Conservation (phyloP, 2,113 vertebrate genomes). For the Lagopus muta region DNA sequence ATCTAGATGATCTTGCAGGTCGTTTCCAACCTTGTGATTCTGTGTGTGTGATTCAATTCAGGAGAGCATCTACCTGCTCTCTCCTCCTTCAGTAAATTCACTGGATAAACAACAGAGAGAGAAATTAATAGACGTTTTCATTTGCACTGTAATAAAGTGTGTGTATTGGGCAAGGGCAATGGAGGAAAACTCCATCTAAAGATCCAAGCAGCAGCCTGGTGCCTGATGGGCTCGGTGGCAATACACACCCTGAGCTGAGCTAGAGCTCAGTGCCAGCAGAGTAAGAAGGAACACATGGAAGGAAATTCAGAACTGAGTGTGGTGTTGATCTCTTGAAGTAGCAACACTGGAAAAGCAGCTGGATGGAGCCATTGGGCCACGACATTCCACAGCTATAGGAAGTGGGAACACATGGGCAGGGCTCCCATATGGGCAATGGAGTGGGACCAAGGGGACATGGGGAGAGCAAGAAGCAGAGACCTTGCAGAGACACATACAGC, state of each 20-base stretch:
- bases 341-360: neutral
- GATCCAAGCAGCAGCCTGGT: neutral
- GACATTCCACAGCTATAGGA: neutral
- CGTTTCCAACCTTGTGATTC: too few species aligned
- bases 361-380: neutral
- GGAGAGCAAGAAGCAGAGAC: neutral
- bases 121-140: neutral
- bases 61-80: neutral
- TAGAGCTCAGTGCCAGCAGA: neutral
- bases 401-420: neutral
- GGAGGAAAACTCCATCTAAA: neutral
- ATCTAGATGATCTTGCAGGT: too few species aligned
- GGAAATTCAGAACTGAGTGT: neutral
- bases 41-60: too few species aligned
- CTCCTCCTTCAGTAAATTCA: neutral
- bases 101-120: neutral
- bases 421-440: neutral
- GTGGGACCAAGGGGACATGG: neutral
- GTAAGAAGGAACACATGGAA: neutral
- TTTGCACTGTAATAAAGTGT: neutral
- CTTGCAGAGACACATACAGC: accelerated
- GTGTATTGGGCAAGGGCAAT: accelerated
- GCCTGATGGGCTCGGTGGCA: neutral
- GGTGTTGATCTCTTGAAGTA: neutral
- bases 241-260: neutral